Evolutionary conservation across 2,888 invertebrate species (phyloP).

Genomic region (Caenorhabditis imperialis): DNA sequence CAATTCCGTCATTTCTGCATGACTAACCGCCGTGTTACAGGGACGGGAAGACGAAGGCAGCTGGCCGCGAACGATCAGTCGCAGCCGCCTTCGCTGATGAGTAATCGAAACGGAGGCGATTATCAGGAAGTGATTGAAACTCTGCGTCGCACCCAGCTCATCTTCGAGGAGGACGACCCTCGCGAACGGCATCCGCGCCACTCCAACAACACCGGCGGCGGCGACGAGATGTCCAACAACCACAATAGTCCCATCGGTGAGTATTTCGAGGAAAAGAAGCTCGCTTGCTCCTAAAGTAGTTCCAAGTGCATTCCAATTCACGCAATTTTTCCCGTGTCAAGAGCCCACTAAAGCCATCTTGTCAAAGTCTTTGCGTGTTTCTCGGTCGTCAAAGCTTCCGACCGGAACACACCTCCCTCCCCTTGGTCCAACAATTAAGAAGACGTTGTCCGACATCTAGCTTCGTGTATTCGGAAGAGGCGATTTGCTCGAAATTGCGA

Average conservation of each 20-base stretch:
- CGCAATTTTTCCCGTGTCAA: background rate
- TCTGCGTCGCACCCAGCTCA: constrained; percentile 32
- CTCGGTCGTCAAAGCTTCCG: constrained; percentile 9
- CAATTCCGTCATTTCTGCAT: background rate
- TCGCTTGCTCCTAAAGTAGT: too few relatives aligned
- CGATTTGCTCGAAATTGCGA: constrained; percentile 8
- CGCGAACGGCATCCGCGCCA: background rate
- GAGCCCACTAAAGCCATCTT: background rate
- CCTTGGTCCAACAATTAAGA: background rate
- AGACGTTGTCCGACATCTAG: background rate
- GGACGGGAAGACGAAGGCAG: constrained; percentile 38
- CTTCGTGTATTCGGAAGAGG: background rate
- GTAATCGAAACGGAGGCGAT: constrained; percentile 40
- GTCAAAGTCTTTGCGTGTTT: constrained; percentile 13
- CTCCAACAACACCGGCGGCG: background rate
- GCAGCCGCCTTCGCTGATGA: constrained; percentile 30
- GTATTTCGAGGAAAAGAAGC: constrained; percentile 1
- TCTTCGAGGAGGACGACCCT: constrained; percentile 30
- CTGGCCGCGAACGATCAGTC: constrained; percentile 21
- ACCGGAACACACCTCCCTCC: constrained; percentile 1
- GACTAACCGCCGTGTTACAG: constrained; percentile 5
- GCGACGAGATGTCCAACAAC: constrained; percentile 28
- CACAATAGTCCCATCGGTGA: constrained; percentile 16
- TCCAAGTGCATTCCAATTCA: background rate
- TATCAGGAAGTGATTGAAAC: constrained; percentile 41